Evolutionary conservation across 1,140 invertebrate genomes (phyloP), one percentile per base, ranked within the genome.

Genomic region (Leptopilina boulardi): DNA sequence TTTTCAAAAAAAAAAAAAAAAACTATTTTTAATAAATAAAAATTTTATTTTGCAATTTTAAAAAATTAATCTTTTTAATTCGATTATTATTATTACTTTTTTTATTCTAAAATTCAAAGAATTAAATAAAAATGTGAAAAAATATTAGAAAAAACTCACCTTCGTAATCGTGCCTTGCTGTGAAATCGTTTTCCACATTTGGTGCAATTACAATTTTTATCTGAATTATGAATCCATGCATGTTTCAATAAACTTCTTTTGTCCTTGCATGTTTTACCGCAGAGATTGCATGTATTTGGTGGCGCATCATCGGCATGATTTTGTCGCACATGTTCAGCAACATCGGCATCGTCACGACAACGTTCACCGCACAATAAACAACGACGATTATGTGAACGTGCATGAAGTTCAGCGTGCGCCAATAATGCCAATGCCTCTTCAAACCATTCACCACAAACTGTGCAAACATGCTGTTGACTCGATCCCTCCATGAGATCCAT

Each of bases 401-500:
- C 93, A 86, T 96, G 95, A 1, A 94, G 91, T 90, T 95, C 95
- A 2, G 95, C 94, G 88, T 96, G 95, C 18, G 94, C 93, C n/a
- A 95, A 90, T 56, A 96, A 91, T 83, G 95, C 94, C 73, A 95
- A 88, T 26, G 94, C 94, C 85, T 95, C 94, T 21, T 93, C 92
- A 86, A 95, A 96, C 54, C 92, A 93, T 88, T 96, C 94, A 34
- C 95, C 95, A 87, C 95, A 96, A 42, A 95, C 94, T 84, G 94
- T 94, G 85, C 95, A 96, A 75, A 94, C 92, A 77, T 94, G 94
- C 85, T 88, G 89, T 76, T 90, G 87, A 83, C 82, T 92, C 81
- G 84, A 83, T 72, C 90, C 90, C 82, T 92, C 91, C 79, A 90
- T 87, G 19, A 84, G 87, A 71, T 92, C 91, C 54, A 89, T 84